phyloP scores from a whole-genome alignment of 2,797 vertebrate genomes.

The Malacoctenus gilli region DNA sequence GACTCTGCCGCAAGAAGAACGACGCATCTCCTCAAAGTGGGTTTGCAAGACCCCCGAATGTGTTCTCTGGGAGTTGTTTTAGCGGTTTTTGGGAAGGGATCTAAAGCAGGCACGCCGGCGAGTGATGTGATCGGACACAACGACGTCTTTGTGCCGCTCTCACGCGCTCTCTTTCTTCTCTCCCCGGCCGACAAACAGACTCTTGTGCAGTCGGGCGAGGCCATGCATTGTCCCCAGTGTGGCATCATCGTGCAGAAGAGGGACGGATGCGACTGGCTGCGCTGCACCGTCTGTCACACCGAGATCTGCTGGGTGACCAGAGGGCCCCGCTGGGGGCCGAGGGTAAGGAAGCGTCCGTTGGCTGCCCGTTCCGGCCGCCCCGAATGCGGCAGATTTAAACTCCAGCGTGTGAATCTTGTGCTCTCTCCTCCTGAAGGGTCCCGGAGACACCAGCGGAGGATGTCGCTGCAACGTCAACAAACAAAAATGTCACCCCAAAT shows the following conservation, averaged over 20 bases:
- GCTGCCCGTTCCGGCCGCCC: too few species aligned
- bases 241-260: conserved; percentile 87
- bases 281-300: conserved; percentile 86
- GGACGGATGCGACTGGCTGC: conserved; percentile 87
- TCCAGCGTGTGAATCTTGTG: too few species aligned
- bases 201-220: conserved; percentile 84
- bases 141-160: conserved; percentile 1
- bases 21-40: conserved; percentile 85
- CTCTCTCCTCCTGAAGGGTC: conserved; percentile 77
- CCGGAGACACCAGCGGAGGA: conserved; percentile 88
- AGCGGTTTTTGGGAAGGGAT: neutral
- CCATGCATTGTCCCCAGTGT: conserved; percentile 86
- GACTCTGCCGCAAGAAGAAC: conserved; percentile 86
- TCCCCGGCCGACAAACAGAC: conserved; percentile 69
- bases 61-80: too few species aligned
- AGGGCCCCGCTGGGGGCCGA: conserved; percentile 84
- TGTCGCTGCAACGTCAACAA: conserved; percentile 88
- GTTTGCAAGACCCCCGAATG: too few species aligned
- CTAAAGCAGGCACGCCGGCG: too few species aligned
- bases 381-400: too few species aligned
- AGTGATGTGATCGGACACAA: neutral
- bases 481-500: conserved; percentile 87
- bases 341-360: conserved; percentile 60
- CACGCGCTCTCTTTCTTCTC: too few species aligned
- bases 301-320: conserved; percentile 89